Base-by-base conservation (phyloP, 2,797 vertebrate genomes). In the Rhabdophis nuchalis region DNA sequence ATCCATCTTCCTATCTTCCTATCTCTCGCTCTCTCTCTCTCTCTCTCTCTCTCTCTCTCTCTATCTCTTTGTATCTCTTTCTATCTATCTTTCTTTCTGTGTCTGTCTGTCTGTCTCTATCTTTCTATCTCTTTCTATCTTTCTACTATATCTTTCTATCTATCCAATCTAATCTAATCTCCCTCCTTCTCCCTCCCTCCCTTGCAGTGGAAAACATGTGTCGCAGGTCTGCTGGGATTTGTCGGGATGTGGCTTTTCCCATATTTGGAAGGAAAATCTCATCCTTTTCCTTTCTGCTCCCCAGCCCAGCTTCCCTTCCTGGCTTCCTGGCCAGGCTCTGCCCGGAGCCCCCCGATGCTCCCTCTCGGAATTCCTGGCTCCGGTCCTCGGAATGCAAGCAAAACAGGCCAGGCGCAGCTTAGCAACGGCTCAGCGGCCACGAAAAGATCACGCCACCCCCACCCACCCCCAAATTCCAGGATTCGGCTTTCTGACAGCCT, bases 221-320 rank as follows among this genome's bases (percentile, higher is more conserved):
- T 6, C 1, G 2, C 4, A 0, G 3, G 46, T 46, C 46, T 64
- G 18, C 53, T 9, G 20, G 36, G 52, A 82, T 4, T 46, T 41
- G 41, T 14, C 1, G 5, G 29, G 8, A 36, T 36, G 32, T 57
- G n/a, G 58, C 29, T 5, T 13, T 64, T 90, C 89, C 89, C 92
- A 91, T 93, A 91, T 91, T 86, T 91, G 90, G 90, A 60, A 86
- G 87, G 87, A 27, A 64, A 85, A 57, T 36, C 6, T 85, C 23
- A 23, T 25, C 29, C 54, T 52, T 36, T 85, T 60, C 18, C 27
- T 11, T 10, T 20, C 12, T 50, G n/a, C 72, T 32, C 25, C 58
- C 61, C 64, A 72, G 5, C 16, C 60, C 29, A 16, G 1, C 27
- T n/a, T 36, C 64, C 12, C 60, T 29, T 77, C 89, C 72, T 3